Base-by-base conservation (phyloP, 2,888 invertebrate species). In the Alitta virens region DNA sequence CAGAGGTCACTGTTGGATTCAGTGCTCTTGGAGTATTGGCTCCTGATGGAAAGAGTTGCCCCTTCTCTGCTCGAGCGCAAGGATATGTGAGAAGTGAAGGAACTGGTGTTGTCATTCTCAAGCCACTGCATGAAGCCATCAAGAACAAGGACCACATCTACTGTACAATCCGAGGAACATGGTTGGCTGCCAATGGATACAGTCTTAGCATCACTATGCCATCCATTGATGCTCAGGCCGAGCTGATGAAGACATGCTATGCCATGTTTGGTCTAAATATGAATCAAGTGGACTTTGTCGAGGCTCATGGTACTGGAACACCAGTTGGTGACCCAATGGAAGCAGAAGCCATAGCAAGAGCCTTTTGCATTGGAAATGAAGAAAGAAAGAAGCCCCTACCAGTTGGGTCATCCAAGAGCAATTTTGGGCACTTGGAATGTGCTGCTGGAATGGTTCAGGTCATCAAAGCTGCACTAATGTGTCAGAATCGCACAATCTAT, bases 21-120 rank as follows among this genome's bases (percentile, higher is more conserved):
- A 59, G 64, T 50, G 71, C 73, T 12, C 71, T 73, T 1, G 70
- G 74, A 49, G 74, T 79, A 73, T 65, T 80, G 1, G 73, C 78
- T 0, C 64, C 69, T 7, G 73, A 78, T 23, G 80, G 80, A 49
- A 71, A 69, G 51, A 79, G 78, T 59, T 65, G 74, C n/a, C 72
- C 76, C 12, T 82, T 82, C 63, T 79, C 79, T 60, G 71, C 68
- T 1, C 56, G 68, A 23, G 81, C 82, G 5, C 69, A 73, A 56
- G 82, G 82, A 18, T 82, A 80, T 64, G 79, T 75, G 18, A 65
- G 79, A 55, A 74, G 75, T 5, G 82, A 82, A 59, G 80, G 78
- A 0, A 74, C 74, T 56, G 80, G 76, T 0, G 74, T 71, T n/a
- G 63, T 79, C 7, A 62, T 79, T 24, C 54, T 81, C 27, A 79